Evolutionary conservation across 2,797 vertebrate species (phyloP).

Genomic region (Melopsittacus undulatus): DNA sequence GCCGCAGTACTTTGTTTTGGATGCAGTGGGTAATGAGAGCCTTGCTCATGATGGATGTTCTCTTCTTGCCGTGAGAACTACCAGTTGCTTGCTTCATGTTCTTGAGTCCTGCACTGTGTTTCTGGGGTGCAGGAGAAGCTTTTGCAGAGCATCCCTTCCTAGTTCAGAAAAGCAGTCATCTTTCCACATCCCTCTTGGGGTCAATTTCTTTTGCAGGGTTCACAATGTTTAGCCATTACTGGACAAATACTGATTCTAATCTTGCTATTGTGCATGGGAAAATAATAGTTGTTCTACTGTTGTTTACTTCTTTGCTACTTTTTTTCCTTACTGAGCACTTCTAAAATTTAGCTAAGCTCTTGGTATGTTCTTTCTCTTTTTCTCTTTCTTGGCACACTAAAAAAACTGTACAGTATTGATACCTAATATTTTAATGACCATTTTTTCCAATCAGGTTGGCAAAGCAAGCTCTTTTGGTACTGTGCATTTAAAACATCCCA

Average conservation of each 20-base stretch:
- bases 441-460: background rate
- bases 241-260: background rate
- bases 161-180: background rate
- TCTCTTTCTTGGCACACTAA: background rate
- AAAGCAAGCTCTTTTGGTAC: background rate
- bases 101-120: rapidly evolving
- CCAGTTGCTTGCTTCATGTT: rapidly evolving
- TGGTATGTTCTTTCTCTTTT: background rate
- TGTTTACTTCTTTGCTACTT: background rate
- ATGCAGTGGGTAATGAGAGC: background rate
- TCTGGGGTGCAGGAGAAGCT: background rate
- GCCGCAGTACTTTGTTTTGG: background rate
- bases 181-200: background rate
- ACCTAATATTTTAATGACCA: background rate
- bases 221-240: background rate
- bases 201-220: background rate
- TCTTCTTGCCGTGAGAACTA: background rate
- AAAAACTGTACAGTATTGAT: background rate
- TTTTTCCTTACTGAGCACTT: background rate
- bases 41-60: background rate
- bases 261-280: background rate
- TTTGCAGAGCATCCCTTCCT: background rate
- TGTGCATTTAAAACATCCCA: background rate
- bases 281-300: background rate
- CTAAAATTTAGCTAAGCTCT: background rate